phyloP scores from a whole-genome alignment of 1,140 invertebrate genomes.

The Trypoxylus dichotomus region DNA sequence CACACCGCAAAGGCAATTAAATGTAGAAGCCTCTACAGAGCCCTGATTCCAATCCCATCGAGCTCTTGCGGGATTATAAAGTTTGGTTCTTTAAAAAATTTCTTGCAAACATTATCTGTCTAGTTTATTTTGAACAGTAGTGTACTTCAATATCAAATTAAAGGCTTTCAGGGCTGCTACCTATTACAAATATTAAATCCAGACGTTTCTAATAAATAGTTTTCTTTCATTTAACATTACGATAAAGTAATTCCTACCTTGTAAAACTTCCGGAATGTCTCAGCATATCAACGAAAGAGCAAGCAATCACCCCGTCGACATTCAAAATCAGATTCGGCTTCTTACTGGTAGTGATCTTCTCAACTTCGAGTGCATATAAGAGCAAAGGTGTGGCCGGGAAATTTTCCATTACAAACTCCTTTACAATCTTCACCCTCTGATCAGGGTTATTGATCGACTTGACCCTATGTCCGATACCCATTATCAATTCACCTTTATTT shows the following conservation, averaged over 20 bases:
- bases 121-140: too few relatives aligned
- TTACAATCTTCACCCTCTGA: conserved; percentile 94
- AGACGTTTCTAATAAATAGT: too few relatives aligned
- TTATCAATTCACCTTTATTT: conserved; percentile 96
- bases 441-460: conserved; percentile 99
- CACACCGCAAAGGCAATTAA: too few relatives aligned
- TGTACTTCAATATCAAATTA: too few relatives aligned
- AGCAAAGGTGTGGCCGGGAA: conserved; percentile 92
- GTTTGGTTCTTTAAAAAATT: too few relatives aligned
- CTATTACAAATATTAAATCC: too few relatives aligned
- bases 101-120: too few relatives aligned
- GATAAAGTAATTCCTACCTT: conserved; percentile 59
- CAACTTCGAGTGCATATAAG: conserved; percentile 95
- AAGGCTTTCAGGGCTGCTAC: too few relatives aligned
- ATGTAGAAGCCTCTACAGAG: too few relatives aligned
- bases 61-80: too few relatives aligned
- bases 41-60: too few relatives aligned
- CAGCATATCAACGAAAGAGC: conserved; percentile 95
- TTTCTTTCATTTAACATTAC: too few relatives aligned
- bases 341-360: conserved; percentile 98
- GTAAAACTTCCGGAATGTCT: conserved; percentile 92
- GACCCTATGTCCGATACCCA: conserved; percentile 97
- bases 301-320: conserved; percentile 97
- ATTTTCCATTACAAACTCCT: conserved; percentile 92
- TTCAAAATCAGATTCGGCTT: conserved; percentile 99